A percentile compares a stretch with the other conserved stretches of the same genome.
phyloP scores from a whole-genome alignment of 2,888 invertebrate genomes.

The Eumacrocentrus americanus region DNA sequence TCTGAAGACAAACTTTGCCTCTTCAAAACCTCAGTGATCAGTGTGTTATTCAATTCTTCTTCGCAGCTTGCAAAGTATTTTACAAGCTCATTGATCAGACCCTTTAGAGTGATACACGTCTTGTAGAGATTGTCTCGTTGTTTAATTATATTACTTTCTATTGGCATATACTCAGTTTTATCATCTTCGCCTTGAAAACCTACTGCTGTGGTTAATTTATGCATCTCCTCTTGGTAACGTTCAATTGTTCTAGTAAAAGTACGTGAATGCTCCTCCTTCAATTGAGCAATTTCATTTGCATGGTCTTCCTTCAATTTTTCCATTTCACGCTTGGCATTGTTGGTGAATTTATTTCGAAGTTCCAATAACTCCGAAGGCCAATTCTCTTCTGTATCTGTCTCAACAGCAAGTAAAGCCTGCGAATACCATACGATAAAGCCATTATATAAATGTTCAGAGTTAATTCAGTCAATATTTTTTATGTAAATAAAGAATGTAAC shows the following conservation, averaged over 20 bases:
- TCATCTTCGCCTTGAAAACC: conserved; percentile 18
- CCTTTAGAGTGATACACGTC: conserved; percentile 70
- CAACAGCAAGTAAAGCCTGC: conserved; percentile 73
- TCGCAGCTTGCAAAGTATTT: conserved; percentile 79
- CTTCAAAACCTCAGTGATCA: conserved; percentile 70
- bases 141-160: conserved; percentile 10
- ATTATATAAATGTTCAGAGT: background rate
- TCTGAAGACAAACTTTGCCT: conserved; percentile 45
- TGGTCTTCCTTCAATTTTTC: conserved; percentile 66
- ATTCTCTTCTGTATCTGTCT: conserved; percentile 72
- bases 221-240: conserved; percentile 47
- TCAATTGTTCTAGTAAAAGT: conserved; percentile 43
- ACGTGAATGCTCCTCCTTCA: conserved; percentile 48
- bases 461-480: background rate
- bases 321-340: conserved; percentile 69
- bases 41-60: conserved; percentile 77
- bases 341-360: conserved; percentile 74
- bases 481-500: background rate
- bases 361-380: conserved; percentile 79
- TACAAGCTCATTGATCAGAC: conserved; percentile 72
- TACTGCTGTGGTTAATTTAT: conserved; percentile 34
- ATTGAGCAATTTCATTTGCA: conserved; percentile 67
- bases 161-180: background rate
- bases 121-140: conserved; percentile 71
- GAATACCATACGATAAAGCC: no score